A percentile compares a stretch with the other conserved stretches of the same genome.
Conservation (phyloP, 2,797 vertebrate species). For the Anguilla obscura region DNA sequence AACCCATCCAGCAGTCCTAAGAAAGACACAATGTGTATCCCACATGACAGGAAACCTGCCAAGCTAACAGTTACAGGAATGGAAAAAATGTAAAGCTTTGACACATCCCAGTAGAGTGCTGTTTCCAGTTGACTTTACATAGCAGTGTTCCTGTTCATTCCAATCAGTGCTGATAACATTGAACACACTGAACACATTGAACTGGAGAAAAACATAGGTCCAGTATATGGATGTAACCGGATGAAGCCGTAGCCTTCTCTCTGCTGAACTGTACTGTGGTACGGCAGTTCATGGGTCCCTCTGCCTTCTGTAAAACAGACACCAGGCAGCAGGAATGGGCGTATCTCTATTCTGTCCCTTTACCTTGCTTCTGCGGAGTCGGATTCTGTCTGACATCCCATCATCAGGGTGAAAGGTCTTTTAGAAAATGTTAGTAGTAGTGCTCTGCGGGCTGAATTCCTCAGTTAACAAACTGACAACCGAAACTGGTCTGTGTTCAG, state of each 20-base stretch:
- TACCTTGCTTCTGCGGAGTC: not conserved
- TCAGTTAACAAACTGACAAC: not conserved
- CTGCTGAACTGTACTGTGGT: not conserved
- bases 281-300: not conserved
- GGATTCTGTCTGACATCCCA: not conserved
- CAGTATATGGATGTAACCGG: not conserved
- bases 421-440: not conserved
- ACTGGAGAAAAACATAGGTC: not conserved
- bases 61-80: not conserved
- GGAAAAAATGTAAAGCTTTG: not conserved
- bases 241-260: not conserved
- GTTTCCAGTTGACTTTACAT: conserved; percentile 5
- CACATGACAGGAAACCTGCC: not conserved
- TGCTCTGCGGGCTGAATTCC: not conserved
- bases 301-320: not conserved
- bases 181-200: not conserved
- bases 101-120: not conserved
- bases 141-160: not conserved
- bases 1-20: conserved; percentile 26
- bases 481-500: not conserved
- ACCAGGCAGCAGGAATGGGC: not conserved
- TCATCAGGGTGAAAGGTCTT: not conserved
- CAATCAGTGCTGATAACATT: not conserved
- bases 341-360: not conserved
- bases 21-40: conserved; percentile 19